These are phyloP conservation scores for Aegotheles bennettii DNA, from an alignment of 2,113 vertebrate species.

Conservation along the genomic window DNA sequence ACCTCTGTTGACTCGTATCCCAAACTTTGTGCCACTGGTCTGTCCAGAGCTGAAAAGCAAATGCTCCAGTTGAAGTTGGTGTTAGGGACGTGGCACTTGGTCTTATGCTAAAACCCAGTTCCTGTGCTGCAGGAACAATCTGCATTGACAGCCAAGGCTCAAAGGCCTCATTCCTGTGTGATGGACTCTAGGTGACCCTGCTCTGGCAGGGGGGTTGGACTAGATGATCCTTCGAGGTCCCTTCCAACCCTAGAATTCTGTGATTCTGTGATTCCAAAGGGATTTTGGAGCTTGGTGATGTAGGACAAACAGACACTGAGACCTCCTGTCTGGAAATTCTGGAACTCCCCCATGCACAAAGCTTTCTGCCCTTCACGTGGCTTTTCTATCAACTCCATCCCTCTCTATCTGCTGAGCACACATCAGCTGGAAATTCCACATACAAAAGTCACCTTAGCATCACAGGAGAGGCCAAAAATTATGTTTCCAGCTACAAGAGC, in stretches of 20 bases:
- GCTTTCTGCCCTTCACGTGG: neutral
- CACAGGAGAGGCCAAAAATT: neutral
- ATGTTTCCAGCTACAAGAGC: neutral
- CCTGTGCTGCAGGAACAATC: accelerated
- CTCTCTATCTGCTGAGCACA: neutral
- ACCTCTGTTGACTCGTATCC: neutral
- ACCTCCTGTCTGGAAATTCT: neutral
- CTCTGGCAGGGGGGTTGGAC: too few relatives aligned
- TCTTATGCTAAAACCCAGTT: neutral
- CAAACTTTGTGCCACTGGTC: neutral
- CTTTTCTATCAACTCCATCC: neutral
- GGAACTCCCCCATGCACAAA: neutral
- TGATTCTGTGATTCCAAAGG: too few relatives aligned
- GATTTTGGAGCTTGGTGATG: neutral
- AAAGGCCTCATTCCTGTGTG: neutral
- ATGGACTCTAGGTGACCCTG: too few relatives aligned
- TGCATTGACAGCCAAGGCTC: neutral
- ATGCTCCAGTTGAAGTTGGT: neutral
- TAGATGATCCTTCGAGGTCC: too few relatives aligned
- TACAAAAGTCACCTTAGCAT: neutral
- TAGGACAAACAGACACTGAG: neutral
- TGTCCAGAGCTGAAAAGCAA: neutral
- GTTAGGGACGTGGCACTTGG: neutral
- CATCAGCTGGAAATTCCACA: neutral
- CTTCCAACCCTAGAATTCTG: too few relatives aligned